Base-by-base conservation (phyloP, 2,113 vertebrate species). In the Neolamprologus longior region DNA sequence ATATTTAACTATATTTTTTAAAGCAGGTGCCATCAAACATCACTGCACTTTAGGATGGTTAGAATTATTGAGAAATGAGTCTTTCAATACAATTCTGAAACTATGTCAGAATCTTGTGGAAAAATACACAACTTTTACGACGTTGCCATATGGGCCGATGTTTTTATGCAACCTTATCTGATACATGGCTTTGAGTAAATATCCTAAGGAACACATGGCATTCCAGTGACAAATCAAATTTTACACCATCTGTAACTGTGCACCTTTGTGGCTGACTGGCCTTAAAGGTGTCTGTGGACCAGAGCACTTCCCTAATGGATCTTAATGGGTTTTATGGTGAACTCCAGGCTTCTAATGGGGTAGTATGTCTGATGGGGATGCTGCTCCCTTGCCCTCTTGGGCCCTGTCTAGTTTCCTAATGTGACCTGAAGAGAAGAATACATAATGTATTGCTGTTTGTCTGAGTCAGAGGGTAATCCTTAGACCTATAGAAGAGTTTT, bases 281-380 rank as follows among this genome's bases (percentile, higher is more conserved):
- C 92, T 95, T 93, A 91, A 94, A 96, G 95, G 96, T 96, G 96
- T 95, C 92, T 94, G 87, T 91, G 93, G 92, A 91, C 93, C 86
- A 87, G 88, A 94, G 94, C 81, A 85, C 93, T 90, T 89, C 89
- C 92, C 94, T 97, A 96, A 97, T 96, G 96, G 95, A 94, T 86
- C 92, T 94, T 95, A 96, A 96, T 96, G 95, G 95, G 92, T 96
- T 96, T 94, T 91, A 92, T 92, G 90, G 91, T 90, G 91, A 93
- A 85, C 89, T 95, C 76, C 91, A 90, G 93, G 87, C 85, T 93
- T 94, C 94, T 96, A 96, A 96, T 96, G 95, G 95, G 92, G 85
- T 94, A 91, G 94, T 87, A 84, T 95, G 95, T 95, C 94, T 95
- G 93, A 92, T 88, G 94, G 93, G 94, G 94, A 90, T 92, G 91